phyloP scores from a whole-genome alignment of 2,888 invertebrate species.

The Encarsia formosa region DNA sequence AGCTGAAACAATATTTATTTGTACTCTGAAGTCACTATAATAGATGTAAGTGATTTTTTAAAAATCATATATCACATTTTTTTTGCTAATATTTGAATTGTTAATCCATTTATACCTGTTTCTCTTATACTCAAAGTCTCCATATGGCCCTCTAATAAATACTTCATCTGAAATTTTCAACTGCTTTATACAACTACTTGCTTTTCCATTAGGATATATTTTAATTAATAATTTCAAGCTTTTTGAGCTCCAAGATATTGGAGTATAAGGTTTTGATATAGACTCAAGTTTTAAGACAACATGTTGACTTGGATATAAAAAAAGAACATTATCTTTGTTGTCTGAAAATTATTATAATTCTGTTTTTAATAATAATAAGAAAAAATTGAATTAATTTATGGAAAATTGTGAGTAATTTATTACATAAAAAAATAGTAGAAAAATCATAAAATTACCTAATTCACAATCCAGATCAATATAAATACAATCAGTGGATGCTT shows the following conservation, averaged over 20 bases:
- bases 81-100: no score
- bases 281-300: slow-evolving; percentile 36
- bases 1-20: slow-evolving; percentile 40
- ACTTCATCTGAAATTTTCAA: slow-evolving; percentile 34
- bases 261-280: slow-evolving; percentile 42
- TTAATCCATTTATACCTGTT: slow-evolving; percentile 43
- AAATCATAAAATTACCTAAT: slow-evolving; percentile 11
- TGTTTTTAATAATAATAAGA: not conserved
- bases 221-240: slow-evolving; percentile 39
- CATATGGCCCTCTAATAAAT: slow-evolving; percentile 45
- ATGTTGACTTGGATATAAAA: slow-evolving; percentile 42
- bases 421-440: not conserved
- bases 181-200: slow-evolving; percentile 35
- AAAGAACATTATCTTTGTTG: slow-evolving; percentile 23
- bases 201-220: slow-evolving; percentile 39
- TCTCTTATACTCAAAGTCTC: slow-evolving; percentile 39
- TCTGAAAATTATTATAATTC: slow-evolving; percentile 5
- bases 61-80: no score
- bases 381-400: not conserved
- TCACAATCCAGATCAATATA: slow-evolving; percentile 18
- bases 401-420: not conserved
- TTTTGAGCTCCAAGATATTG: slow-evolving; percentile 38
- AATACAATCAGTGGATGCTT: slow-evolving; percentile 29
- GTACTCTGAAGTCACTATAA: no score
- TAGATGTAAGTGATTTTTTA: no score